Evolutionary conservation across 2,888 invertebrate genomes (phyloP), one percentile per base, ranked within the genome.

Genomic region (Vannuccia rotundouncinata): DNA sequence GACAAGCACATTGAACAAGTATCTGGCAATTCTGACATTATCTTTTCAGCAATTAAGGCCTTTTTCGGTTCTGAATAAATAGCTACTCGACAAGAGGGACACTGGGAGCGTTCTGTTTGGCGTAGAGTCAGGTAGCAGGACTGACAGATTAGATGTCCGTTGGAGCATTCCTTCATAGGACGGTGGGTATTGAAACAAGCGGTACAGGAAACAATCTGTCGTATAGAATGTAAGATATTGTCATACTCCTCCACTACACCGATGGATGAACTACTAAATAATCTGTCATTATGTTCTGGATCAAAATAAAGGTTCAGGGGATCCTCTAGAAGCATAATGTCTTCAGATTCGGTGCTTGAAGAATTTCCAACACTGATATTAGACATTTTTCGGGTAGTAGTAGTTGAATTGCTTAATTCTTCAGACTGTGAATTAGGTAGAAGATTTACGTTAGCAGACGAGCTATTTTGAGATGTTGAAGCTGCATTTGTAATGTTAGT

Each of bases 101-200:
- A 77, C 45, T 77, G 77, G 2, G 77, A 45, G 31, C 77, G 2
- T 31, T 77, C 77, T n/a, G 31, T 27, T 77, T 77, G 77, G 1
- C 77, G 77, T 1, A 77, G 27, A 31, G 45, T 77, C n/a, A 77
- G 45, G 25, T 77, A 77, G n/a, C 77, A 77, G 1, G 77, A 77
- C 31, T 77, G 77, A 25, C 77, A 77, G 1, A 77, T 77, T 10
- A 77, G 31, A 77, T 77, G 77, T n/a, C 77, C 77, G 31, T 77
- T 77, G 2, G 77, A 77, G 31, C 77, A 77, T 77, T 77, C 77
- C 45, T 77, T 77, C 77, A 77, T 77, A 22, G 77, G 77, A 31
- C 31, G 31, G 17, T 31, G 28, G 1, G 77, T 27, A 17, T 31
- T 5, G 25, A 77, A 77, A 45, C 77, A 77, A 77, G 77, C 77